These are phyloP conservation scores for Caenorhabditis elegans DNA, from an alignment of 1,140 invertebrate genomes.

Conservation along the genomic window DNA sequence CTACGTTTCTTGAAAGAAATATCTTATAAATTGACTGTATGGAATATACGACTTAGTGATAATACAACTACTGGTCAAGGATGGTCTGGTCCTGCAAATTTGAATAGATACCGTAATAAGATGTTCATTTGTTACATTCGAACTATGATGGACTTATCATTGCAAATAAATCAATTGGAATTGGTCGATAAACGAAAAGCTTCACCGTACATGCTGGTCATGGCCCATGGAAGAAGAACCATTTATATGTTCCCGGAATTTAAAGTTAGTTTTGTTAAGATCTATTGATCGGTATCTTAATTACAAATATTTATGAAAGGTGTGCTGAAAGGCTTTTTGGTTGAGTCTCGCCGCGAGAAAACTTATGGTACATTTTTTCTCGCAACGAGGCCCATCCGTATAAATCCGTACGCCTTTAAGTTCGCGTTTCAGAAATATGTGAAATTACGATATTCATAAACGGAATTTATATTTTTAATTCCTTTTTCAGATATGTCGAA, in stretches of 20 bases:
- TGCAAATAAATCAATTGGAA: not conserved
- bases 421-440: too few species aligned
- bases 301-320: too few species aligned
- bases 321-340: too few species aligned
- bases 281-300: too few species aligned
- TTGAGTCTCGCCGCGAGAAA: too few species aligned
- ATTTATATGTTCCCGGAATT: slow-evolving; percentile 40
- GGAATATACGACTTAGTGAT: slow-evolving; percentile 26
- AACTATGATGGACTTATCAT: slow-evolving; percentile 16
- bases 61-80: slow-evolving; percentile 31
- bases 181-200: slow-evolving; percentile 31
- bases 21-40: not conserved
- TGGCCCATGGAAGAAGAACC: not conserved
- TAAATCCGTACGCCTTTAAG: too few species aligned
- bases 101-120: slow-evolving; percentile 32
- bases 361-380: too few species aligned
- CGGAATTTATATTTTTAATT: too few species aligned
- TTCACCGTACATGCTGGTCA: slow-evolving; percentile 38
- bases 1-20: slow-evolving; percentile 32
- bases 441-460: too few species aligned
- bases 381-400: too few species aligned
- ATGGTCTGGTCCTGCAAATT: slow-evolving; percentile 31
- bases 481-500: slow-evolving; percentile 25
- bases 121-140: slow-evolving; percentile 37
- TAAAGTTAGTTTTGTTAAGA: slow-evolving; percentile 13